Evolutionary conservation across 2,113 vertebrate genomes (phyloP).

Genomic region (Cyprinodon tularosa): DNA sequence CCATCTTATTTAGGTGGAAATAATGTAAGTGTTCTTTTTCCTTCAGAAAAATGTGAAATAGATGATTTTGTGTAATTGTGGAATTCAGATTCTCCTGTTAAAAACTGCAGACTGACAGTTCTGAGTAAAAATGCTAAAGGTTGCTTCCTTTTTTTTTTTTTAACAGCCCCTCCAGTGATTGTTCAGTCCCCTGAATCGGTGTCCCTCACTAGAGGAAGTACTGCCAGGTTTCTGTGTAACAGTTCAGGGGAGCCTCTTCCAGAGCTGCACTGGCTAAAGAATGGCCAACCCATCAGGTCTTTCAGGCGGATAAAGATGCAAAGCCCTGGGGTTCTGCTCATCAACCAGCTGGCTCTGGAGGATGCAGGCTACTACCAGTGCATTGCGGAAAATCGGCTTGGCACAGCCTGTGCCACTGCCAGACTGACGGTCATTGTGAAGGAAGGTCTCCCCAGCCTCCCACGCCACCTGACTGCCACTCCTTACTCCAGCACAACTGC

Average conservation of each 20-base stretch:
- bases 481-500: conserved; percentile 89
- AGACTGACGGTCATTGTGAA: conserved; percentile 91
- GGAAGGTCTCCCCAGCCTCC: conserved; percentile 94
- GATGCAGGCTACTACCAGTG: conserved; percentile 97
- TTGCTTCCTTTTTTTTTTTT: conserved; percentile 2
- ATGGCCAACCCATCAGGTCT: conserved; percentile 85
- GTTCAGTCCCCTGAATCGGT: conserved; percentile 92
- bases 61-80: not conserved
- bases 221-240: conserved; percentile 93
- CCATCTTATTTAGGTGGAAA: not conserved
- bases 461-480: conserved; percentile 83
- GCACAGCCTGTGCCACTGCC: conserved; percentile 90
- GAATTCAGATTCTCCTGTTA: not conserved
- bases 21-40: not conserved
- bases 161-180: conserved; percentile 88
- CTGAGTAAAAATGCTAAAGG: not conserved
- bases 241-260: conserved; percentile 90
- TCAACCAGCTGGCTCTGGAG: conserved; percentile 94
- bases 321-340: conserved; percentile 88
- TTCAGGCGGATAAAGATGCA: conserved; percentile 91
- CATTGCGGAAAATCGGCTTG: conserved; percentile 91
- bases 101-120: not conserved
- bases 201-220: conserved; percentile 92
- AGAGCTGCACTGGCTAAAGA: conserved; percentile 88
- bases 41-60: not conserved